Conservation (phyloP, 1,140 invertebrate species). For the Drosophila melanogaster region Release_6_plus_ISO1_MT NT_037436.4:622001-622500, state of each 20-base stretch:
- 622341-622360: not conserved
- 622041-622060: constrained; percentile 68
- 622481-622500: no score
- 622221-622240: constrained; percentile 44
- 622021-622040: constrained; percentile 61
- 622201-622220: constrained; percentile 26
- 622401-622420: no score
- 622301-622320: constrained; percentile 3
- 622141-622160: constrained; percentile 83
- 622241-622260: constrained; percentile 30
- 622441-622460: no score
- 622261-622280: constrained; percentile 32
- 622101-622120: constrained; percentile 34
- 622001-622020: constrained; percentile 79
- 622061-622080: constrained; percentile 29
- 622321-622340: not conserved
- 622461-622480: no score
- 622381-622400: not conserved
- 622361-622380: not conserved
- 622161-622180: constrained; percentile 62
- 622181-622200: constrained; percentile 7
- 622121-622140: constrained; percentile 48
- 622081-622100: constrained; percentile 49
- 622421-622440: no score
- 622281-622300: constrained; percentile 14